phyloP scores from a whole-genome alignment of 2,888 invertebrate genomes.

The Xylota sylvarum region DNA sequence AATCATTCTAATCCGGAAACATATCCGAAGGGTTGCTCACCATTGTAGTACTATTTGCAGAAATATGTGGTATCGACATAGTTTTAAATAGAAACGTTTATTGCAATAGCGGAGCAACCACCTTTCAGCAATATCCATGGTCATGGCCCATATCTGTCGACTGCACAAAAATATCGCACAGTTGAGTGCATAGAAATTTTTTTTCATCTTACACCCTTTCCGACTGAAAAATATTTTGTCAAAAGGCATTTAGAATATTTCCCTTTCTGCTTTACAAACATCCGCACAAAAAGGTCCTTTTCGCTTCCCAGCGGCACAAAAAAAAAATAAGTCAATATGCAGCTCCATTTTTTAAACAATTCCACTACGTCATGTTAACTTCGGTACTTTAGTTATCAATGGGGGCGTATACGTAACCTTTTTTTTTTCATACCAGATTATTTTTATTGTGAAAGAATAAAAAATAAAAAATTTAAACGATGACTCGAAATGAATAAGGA shows the following conservation, averaged over 20 bases:
- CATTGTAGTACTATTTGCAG: too few relatives aligned
- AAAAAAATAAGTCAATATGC: background rate
- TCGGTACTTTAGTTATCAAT: background rate
- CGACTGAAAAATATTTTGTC: too few relatives aligned
- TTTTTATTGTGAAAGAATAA: background rate
- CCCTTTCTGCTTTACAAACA: background rate
- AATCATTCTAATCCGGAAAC: too few relatives aligned
- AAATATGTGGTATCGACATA: background rate
- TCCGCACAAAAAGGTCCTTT: background rate
- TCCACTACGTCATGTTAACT: background rate
- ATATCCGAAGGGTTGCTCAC: too few relatives aligned
- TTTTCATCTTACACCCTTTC: background rate
- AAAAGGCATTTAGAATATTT: background rate
- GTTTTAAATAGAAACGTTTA: background rate
- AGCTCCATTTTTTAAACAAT: background rate
- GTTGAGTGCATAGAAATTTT: background rate
- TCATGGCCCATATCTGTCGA: background rate
- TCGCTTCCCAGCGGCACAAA: background rate
- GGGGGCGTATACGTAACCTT: constrained; percentile 18
- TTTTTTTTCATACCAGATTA: background rate
- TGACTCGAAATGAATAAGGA: constrained; percentile 26
- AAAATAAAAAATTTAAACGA: constrained; percentile 24
- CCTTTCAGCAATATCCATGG: background rate
- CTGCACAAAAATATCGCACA: background rate
- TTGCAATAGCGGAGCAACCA: background rate